These are phyloP conservation scores for Pyrgus malvae DNA, from an alignment of 2,888 invertebrate genomes.

Conservation along the genomic window DNA sequence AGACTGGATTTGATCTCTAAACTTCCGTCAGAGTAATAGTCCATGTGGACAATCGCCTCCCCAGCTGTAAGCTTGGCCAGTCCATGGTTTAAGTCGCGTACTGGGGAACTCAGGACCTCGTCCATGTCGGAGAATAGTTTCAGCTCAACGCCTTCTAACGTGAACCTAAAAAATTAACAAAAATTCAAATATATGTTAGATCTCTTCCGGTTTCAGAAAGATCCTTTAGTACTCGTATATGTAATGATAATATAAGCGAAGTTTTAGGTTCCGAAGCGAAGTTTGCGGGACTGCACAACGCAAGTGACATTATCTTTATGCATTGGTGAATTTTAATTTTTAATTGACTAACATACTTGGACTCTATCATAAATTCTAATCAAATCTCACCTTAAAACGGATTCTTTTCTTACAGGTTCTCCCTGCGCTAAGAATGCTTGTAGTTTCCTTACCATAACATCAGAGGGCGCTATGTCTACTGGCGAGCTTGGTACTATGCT, in stretches of 20 bases:
- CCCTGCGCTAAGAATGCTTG: constrained; percentile 88
- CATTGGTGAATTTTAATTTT: too few species aligned
- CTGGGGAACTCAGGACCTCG: constrained; percentile 88
- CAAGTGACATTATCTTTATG: too few species aligned
- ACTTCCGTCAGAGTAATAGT: constrained; percentile 86
- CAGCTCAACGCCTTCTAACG: constrained; percentile 86
- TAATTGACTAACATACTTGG: too few species aligned
- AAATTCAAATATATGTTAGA: background rate
- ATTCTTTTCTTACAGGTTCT: constrained; percentile 84
- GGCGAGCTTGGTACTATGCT: constrained; percentile 66
- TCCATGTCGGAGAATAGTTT: constrained; percentile 88
- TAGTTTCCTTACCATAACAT: constrained; percentile 83
- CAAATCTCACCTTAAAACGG: constrained; percentile 65
- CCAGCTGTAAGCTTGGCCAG: constrained; percentile 86
- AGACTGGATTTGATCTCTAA: constrained; percentile 86
- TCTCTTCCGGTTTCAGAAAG: too few species aligned
- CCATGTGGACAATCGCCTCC: constrained; percentile 84
- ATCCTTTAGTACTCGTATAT: too few species aligned
- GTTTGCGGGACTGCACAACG: too few species aligned
- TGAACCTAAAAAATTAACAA: constrained; percentile 66
- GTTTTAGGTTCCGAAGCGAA: too few species aligned
- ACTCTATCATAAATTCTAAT: background rate
- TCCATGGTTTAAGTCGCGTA: constrained; percentile 86
- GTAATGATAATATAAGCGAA: too few species aligned
- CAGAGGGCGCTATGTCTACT: constrained; percentile 62